phyloP scores from a whole-genome alignment of 2,797 vertebrate species.

The Craterocephalus amniculus region DNA sequence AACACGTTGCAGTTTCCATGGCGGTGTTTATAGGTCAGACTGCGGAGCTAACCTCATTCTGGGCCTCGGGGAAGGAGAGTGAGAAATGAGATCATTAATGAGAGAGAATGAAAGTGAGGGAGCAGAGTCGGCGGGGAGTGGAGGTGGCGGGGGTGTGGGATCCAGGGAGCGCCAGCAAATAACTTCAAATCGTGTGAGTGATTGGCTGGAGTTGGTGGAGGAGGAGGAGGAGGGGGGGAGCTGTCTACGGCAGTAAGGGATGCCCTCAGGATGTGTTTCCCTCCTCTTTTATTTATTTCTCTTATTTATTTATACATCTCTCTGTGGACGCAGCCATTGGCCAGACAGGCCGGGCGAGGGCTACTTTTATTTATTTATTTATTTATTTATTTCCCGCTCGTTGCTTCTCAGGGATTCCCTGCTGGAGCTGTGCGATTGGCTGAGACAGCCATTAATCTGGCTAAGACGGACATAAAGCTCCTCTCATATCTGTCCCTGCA shows the following conservation, averaged over 20 bases:
- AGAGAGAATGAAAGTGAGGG: constrained; percentile 73
- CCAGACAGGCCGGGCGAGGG: constrained; percentile 49
- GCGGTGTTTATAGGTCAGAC: constrained; percentile 78
- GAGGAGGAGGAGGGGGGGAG: constrained; percentile 48
- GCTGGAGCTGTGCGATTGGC: constrained; percentile 63
- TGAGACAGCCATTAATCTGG: constrained; percentile 65
- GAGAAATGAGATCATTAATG: constrained; percentile 81
- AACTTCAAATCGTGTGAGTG: constrained; percentile 74
- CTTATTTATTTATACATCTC: constrained; percentile 77
- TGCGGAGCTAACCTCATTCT: constrained; percentile 72
- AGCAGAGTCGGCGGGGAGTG: constrained; percentile 33
- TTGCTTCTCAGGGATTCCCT: constrained; percentile 77
- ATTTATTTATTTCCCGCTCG: constrained; percentile 23
- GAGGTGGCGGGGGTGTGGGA: background rate
- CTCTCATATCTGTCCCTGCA: constrained; percentile 17
- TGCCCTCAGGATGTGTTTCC: constrained; percentile 80
- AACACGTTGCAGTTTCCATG: constrained; percentile 72
- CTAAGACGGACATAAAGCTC: constrained; percentile 40
- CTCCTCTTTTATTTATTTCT: constrained; percentile 80
- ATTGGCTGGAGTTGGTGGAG: constrained; percentile 66
- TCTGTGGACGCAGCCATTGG: constrained; percentile 64
- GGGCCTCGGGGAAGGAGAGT: constrained; percentile 71
- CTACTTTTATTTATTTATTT: constrained; percentile 65
- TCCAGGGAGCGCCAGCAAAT: constrained; percentile 66
- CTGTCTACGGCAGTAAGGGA: constrained; percentile 72